A percentile compares a stretch with the other conserved stretches of the same genome.
Evolutionary conservation across 2,113 vertebrate genomes (phyloP).

Genomic region (Gobius niger): DNA sequence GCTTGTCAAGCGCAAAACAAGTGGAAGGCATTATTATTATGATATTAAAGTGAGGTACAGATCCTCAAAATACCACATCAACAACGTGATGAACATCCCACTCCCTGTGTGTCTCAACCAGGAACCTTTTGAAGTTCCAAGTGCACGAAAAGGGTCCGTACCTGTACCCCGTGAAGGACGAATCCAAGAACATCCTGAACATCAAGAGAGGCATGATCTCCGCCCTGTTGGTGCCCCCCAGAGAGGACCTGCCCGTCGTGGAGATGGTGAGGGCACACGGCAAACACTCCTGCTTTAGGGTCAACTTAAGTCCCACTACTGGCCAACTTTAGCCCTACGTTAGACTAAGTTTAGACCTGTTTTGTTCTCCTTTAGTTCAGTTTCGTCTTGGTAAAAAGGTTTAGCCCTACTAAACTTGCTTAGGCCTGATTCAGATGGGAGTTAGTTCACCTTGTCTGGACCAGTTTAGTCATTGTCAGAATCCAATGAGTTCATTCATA

Average conservation of each 20-base stretch:
- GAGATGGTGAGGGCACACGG: conserved; percentile 71
- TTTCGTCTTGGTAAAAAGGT: background rate
- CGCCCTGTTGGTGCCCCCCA: conserved; percentile 80
- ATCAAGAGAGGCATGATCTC: conserved; percentile 92
- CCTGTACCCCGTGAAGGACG: conserved; percentile 82
- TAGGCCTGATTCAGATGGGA: too few species aligned
- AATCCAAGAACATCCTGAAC: conserved; percentile 84
- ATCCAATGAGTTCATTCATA: too few species aligned
- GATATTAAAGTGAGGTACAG: too few species aligned
- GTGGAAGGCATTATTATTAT: too few species aligned
- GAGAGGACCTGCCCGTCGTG: background rate
- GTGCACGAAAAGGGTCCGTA: conserved; percentile 63
- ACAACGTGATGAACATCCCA: too few species aligned
- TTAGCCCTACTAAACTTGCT: too few species aligned
- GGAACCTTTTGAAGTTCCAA: conserved; percentile 81
- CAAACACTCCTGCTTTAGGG: conserved; percentile 16
- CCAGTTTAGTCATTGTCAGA: too few species aligned
- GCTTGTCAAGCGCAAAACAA: too few species aligned
- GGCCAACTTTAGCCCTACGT: background rate
- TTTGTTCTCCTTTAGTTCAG: background rate
- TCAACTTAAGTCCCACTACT: background rate
- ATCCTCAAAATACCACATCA: too few species aligned
- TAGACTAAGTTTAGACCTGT: background rate
- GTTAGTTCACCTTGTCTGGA: too few species aligned
- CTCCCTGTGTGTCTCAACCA: conserved; percentile 40